phyloP scores from a whole-genome alignment of 1,140 invertebrate genomes.

The Caenorhabditis latens region DNA sequence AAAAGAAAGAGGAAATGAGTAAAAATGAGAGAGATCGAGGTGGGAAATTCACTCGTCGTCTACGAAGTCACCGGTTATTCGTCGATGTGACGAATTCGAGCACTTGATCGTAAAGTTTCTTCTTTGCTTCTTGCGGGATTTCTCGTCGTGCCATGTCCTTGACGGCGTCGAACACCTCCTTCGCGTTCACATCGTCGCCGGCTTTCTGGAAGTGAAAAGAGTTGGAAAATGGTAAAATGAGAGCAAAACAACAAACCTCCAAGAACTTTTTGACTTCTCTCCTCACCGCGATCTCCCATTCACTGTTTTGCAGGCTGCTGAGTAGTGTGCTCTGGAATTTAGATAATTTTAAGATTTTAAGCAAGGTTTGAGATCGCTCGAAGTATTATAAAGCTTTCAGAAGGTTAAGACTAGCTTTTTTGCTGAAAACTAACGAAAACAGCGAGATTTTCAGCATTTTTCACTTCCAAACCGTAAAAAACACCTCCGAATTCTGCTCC shows the following conservation, averaged over 20 bases:
- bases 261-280: conserved; percentile 35
- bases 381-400: too few species aligned
- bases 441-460: too few species aligned
- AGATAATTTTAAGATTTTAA: neutral
- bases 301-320: conserved; percentile 38
- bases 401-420: too few species aligned
- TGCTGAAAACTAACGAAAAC: too few species aligned
- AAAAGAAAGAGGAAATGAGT: too few species aligned
- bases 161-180: conserved; percentile 38
- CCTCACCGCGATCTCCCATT: conserved; percentile 37
- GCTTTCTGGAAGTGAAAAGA: conserved; percentile 23
- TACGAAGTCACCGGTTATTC: conserved; percentile 6
- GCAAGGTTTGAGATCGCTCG: too few species aligned
- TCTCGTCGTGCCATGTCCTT: conserved; percentile 45
- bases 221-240: neutral
- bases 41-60: neutral
- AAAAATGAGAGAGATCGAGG: neutral
- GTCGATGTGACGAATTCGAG: conserved; percentile 13
- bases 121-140: conserved; percentile 38
- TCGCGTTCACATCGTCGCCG: conserved; percentile 25
- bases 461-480: too few species aligned
- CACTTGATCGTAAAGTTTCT: conserved; percentile 42
- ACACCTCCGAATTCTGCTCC: too few species aligned
- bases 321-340: conserved; percentile 34
- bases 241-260: neutral